Evolutionary conservation across 2,113 vertebrate species (phyloP).

Genomic region (Myotis lucifugus): DNA sequence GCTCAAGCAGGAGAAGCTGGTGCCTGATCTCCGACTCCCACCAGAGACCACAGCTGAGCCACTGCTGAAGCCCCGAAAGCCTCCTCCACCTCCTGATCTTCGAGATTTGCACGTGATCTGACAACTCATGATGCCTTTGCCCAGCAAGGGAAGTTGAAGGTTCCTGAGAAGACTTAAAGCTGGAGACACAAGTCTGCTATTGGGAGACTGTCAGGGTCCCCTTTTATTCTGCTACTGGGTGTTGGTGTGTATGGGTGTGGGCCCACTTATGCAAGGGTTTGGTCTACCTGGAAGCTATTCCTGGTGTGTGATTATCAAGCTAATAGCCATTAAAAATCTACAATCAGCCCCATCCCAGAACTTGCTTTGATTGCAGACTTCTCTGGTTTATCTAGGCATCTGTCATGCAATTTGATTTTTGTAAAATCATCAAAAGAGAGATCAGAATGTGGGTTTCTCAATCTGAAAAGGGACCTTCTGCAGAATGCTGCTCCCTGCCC

Average conservation of each 20-base stretch:
- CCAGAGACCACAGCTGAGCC: slow-evolving; percentile 65
- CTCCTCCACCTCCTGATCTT: slow-evolving; percentile 41
- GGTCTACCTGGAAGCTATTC: slow-evolving; percentile 72
- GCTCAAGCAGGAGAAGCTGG: slow-evolving; percentile 70
- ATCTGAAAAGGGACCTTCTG: slow-evolving; percentile 38
- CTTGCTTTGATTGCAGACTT: slow-evolving; percentile 71
- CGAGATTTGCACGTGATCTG: slow-evolving; percentile 54
- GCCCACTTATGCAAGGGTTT: slow-evolving; percentile 56
- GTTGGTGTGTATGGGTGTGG: slow-evolving; percentile 67
- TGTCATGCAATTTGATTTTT: slow-evolving; percentile 69
- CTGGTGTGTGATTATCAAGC: slow-evolving; percentile 70
- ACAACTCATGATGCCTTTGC: slow-evolving; percentile 73
- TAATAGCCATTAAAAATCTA: slow-evolving; percentile 70
- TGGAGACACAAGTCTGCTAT: slow-evolving; percentile 39
- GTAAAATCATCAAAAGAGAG: slow-evolving; percentile 76
- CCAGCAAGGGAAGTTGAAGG: background rate
- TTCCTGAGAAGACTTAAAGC: slow-evolving; percentile 18
- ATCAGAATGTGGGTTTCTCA: slow-evolving; percentile 64
- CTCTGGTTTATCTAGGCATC: slow-evolving; percentile 72
- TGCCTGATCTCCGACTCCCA: slow-evolving; percentile 24
- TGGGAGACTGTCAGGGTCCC: slow-evolving; percentile 49
- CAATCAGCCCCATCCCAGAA: slow-evolving; percentile 68
- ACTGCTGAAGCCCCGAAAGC: slow-evolving; percentile 62
- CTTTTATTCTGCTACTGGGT: slow-evolving; percentile 72
- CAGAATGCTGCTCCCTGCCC: slow-evolving; percentile 41